Conservation (phyloP, 1,140 invertebrate species). For the Diorhabda elongata region DNA sequence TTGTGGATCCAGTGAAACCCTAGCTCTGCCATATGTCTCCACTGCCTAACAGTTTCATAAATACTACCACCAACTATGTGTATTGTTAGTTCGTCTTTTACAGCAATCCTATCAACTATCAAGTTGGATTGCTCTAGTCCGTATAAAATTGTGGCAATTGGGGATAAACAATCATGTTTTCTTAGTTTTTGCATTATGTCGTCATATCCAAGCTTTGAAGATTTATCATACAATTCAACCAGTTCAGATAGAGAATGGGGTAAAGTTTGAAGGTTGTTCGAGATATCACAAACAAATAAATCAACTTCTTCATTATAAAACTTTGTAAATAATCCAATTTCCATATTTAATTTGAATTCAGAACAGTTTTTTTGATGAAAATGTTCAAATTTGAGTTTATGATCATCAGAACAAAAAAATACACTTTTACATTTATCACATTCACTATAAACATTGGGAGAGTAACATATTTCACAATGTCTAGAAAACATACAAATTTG, state of each 20-base stretch:
- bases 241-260: background rate
- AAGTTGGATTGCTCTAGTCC: conserved; percentile 30
- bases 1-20: conserved; percentile 37
- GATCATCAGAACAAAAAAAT: conserved; percentile 39
- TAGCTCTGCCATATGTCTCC: conserved; percentile 36
- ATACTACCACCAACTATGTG: conserved; percentile 41
- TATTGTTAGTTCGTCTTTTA: conserved; percentile 30
- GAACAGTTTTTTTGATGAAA: conserved; percentile 35
- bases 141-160: conserved; percentile 36
- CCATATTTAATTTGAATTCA: conserved; percentile 34
- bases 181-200: conserved; percentile 5
- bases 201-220: background rate
- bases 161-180: conserved; percentile 26
- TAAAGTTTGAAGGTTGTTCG: background rate
- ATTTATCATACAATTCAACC: conserved; percentile 7
- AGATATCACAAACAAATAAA: background rate
- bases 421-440: conserved; percentile 38
- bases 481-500: conserved; percentile 44
- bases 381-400: conserved; percentile 29
- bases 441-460: conserved; percentile 24
- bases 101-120: conserved; percentile 22
- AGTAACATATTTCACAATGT: conserved; percentile 38
- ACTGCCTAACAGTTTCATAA: conserved; percentile 34
- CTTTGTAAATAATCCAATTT: conserved; percentile 12
- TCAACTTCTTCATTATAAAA: background rate